A percentile compares a stretch with the other conserved stretches of the same genome.
Evolutionary conservation across 2,888 invertebrate genomes (phyloP).

Genomic region (Argynnis bischoffii): DNA sequence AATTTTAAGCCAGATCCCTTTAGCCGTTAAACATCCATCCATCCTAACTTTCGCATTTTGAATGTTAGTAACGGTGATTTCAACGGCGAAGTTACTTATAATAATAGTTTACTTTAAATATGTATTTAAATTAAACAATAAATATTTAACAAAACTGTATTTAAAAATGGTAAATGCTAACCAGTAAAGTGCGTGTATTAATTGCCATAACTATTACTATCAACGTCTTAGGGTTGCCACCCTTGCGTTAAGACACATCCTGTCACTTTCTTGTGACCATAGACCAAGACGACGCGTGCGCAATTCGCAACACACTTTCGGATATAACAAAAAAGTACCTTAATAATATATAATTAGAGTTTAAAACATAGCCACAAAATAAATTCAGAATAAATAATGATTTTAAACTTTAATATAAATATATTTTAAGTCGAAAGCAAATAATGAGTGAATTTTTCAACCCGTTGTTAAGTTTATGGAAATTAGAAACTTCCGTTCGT

Average conservation of each 20-base stretch:
- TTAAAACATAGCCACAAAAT: conserved; percentile 12
- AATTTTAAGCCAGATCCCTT: too few species aligned
- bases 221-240: conserved; percentile 61
- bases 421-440: not conserved
- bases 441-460: conserved; percentile 7
- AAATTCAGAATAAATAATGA: conserved; percentile 3
- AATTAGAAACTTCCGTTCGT: conserved; percentile 75
- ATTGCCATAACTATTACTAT: conserved; percentile 17
- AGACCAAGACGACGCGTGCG: conserved; percentile 64
- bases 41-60: too few species aligned
- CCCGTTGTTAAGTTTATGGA: conserved; percentile 50
- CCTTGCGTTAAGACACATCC: conserved; percentile 66
- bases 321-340: conserved; percentile 23
- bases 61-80: too few species aligned
- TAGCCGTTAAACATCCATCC: too few species aligned
- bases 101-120: too few species aligned
- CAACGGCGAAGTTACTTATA: too few species aligned
- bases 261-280: conserved; percentile 59
- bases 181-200: not conserved
- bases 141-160: not conserved
- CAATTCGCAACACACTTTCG: conserved; percentile 24
- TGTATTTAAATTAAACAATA: not conserved
- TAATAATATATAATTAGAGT: conserved; percentile 39
- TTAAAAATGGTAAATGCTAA: not conserved
- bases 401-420: not conserved